These are phyloP conservation scores for Lithophane ornitopus DNA, from an alignment of 2,888 invertebrate genomes.

Conservation along the genomic window DNA sequence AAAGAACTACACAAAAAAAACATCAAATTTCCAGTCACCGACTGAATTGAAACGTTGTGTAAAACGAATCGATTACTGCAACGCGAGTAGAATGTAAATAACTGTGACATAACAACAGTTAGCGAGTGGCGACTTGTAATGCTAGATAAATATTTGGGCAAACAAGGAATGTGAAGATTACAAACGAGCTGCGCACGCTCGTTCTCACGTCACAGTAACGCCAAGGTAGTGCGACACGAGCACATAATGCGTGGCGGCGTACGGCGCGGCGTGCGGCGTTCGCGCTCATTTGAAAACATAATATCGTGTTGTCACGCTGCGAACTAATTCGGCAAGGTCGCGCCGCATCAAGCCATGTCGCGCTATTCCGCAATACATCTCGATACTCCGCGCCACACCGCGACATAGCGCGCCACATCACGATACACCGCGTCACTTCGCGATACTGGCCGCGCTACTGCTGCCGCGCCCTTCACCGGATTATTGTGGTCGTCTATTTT, in stretches of 20 bases:
- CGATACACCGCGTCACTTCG: too few relatives aligned
- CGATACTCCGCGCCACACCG: background rate
- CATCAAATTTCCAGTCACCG: background rate
- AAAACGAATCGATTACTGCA: slow-evolving; percentile 3
- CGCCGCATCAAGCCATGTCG: background rate
- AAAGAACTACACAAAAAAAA: background rate
- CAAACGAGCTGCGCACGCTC: slow-evolving; percentile 31
- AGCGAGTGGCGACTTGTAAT: slow-evolving; percentile 24
- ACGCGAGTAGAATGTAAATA: background rate
- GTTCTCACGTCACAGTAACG: background rate
- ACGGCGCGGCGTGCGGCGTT: background rate
- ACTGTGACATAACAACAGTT: slow-evolving; percentile 11
- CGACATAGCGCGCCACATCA: too few relatives aligned
- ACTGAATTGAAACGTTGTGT: slow-evolving; percentile 1
- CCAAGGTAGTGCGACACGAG: too few relatives aligned
- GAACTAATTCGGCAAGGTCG: slow-evolving; percentile 10
- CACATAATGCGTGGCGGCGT: slow-evolving; percentile 6
- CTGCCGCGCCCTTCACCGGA: slow-evolving; percentile 1
- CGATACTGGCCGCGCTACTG: background rate
- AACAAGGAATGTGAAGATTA: slow-evolving; percentile 12
- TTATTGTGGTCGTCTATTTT: slow-evolving; percentile 24
- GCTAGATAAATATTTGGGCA: slow-evolving; percentile 20
- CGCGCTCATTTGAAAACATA: slow-evolving; percentile 8
- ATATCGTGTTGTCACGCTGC: slow-evolving; percentile 1
- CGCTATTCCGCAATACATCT: too few relatives aligned